phyloP scores from a whole-genome alignment of 2,888 invertebrate species.

The Platynereis dumerilii region DNA sequence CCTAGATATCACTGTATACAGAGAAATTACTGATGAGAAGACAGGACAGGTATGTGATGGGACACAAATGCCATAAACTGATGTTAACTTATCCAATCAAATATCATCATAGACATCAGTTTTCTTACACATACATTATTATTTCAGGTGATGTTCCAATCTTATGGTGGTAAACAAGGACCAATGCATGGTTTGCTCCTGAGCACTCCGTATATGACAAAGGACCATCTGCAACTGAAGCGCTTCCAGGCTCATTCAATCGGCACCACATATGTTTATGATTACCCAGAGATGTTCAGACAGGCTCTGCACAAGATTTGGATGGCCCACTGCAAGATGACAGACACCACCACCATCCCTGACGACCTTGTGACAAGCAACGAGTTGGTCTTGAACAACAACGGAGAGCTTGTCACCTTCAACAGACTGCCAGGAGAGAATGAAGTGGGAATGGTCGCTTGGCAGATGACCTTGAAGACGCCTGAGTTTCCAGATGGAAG shows the following conservation, averaged over 20 bases:
- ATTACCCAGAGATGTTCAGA: conserved; percentile 97
- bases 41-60: conserved; percentile 73
- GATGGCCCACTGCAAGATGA: conserved; percentile 71
- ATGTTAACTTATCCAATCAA: too few species aligned
- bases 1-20: conserved; percentile 91
- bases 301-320: conserved; percentile 75
- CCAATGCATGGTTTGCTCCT: conserved; percentile 92
- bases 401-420: conserved; percentile 73
- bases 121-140: too few species aligned
- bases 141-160: conserved; percentile 85
- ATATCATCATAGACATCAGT: too few species aligned
- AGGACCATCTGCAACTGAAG: conserved; percentile 96
- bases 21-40: conserved; percentile 74
- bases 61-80: too few species aligned
- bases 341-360: conserved; percentile 65
- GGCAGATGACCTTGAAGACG: conserved; percentile 88
- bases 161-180: conserved; percentile 84
- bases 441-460: conserved; percentile 98
- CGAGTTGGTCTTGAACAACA: conserved; percentile 84
- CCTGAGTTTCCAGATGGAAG: conserved; percentile 93
- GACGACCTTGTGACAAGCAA: conserved; percentile 77
- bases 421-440: conserved; percentile 94
- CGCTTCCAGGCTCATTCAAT: conserved; percentile 84
- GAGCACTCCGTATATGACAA: conserved; percentile 94
- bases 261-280: conserved; percentile 94